phyloP scores from a whole-genome alignment of 2,113 vertebrate genomes.

The Piaya cayana region DNA sequence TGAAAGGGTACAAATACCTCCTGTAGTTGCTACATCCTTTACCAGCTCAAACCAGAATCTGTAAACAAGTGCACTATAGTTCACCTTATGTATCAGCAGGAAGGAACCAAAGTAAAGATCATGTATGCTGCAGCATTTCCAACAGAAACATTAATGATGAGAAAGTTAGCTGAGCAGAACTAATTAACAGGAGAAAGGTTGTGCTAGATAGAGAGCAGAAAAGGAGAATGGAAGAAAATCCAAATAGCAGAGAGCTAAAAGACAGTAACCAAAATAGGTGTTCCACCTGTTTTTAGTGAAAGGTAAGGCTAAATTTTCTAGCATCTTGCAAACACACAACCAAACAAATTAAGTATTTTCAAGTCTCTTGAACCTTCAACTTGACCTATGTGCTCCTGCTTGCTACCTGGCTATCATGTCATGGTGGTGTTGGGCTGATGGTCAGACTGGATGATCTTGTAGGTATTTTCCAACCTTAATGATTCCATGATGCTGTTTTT shows the following conservation, averaged over 20 bases:
- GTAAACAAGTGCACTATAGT: neutral
- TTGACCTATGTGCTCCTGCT: neutral
- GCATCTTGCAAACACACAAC: neutral
- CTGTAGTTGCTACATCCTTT: neutral
- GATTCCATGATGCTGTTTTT: neutral
- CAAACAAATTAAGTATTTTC: neutral
- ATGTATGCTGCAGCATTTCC: neutral
- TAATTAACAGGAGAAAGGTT: neutral
- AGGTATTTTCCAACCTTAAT: no score
- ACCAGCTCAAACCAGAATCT: neutral
- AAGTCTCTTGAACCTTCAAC: neutral
- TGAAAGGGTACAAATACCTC: neutral
- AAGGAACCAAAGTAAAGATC: neutral
- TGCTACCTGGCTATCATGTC: neutral
- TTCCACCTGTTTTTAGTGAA: neutral
- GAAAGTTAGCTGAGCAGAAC: neutral
- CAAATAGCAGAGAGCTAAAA: neutral
- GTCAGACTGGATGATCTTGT: no score
- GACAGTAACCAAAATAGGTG: neutral
- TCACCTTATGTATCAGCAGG: constrained; percentile 26
- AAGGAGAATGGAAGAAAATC: neutral
- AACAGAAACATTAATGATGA: neutral
- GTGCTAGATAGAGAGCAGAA: neutral
- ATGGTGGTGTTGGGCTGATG: no score
- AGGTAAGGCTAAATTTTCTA: neutral